Base-by-base conservation (phyloP, 2,888 invertebrate genomes). In the Microplitis manilae region DNA sequence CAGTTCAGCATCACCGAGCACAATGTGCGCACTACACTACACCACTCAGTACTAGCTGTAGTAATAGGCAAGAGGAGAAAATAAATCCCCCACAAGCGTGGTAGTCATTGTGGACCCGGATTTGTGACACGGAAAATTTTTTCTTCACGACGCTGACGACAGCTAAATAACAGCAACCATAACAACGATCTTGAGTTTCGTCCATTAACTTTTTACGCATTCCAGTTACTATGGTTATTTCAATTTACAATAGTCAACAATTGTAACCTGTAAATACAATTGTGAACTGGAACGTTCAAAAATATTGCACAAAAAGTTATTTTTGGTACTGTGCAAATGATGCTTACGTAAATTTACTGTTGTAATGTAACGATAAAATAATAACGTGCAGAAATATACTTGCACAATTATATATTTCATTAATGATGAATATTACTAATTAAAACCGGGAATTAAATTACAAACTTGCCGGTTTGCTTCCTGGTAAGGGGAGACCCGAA, bases 1-100 rank as follows among this genome's bases (percentile, higher is more conserved):
- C 81, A 78, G 50, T 50, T 50, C 50, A 50, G 50, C 50, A 50
- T 50, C 79, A 78, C 20, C 65, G 40, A 70, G 74, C 70, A 71
- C 65, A 65, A 38, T 71, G 41, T 75, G 30, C 30, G 50, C 50
- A 50, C 50, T 50, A 13, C 13, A 50, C 2, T 50, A 13, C 13
- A 13, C 50, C 6, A 9, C 8, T 13, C 50, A 13, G 50, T 50
- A 50, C 50, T 50, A 30, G 50, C 13, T 50, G 50, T 50, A 50
- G 8, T 50, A 30, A 50, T 20, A 40, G n/a, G 41, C 38, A 71
- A 6, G 17, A 50, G 20, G 62, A 74, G 30, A 62, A 41, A 20
- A 68, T 40, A 74, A 68, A 65, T 65, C 65, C 38, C 30, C 6
- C 20, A 65, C 65, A 50, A 50, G 50, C 50, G 13, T 50, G 50